Percentiles rank a stretch among this genome's conserved stretches.
Evolutionary conservation across 2,888 invertebrate species (phyloP).

Genomic region (Cremastinae sp.): DNA sequence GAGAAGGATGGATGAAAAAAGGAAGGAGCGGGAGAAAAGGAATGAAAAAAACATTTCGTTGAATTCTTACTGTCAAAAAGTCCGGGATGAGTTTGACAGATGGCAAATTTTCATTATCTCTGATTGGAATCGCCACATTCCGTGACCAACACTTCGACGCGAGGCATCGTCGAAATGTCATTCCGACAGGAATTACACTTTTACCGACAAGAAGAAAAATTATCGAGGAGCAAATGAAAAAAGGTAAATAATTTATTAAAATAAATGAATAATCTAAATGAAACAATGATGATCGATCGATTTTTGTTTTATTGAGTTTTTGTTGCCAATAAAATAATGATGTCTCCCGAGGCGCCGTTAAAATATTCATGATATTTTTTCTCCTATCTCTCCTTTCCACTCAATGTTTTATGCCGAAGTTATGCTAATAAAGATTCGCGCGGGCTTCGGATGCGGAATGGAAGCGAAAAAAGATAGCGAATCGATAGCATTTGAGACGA

Average conservation of each 20-base stretch:
- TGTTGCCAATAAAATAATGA: conserved; percentile 48
- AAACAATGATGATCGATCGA: not conserved
- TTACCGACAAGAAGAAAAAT: not conserved
- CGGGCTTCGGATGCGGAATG: conserved; percentile 4
- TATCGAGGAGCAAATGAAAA: too few species aligned
- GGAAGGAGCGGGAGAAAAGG: conserved; percentile 21
- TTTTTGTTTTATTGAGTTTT: conserved; percentile 5
- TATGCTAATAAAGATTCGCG: conserved; percentile 56
- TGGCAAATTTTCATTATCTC: too few species aligned
- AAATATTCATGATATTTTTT: conserved; percentile 55
- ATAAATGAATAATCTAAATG: not conserved
- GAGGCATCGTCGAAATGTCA: not conserved
- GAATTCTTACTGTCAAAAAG: not conserved
- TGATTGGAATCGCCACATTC: too few species aligned
- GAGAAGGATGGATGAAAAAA: conserved; percentile 2
- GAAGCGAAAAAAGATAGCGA: conserved; percentile 48
- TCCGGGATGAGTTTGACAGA: too few species aligned
- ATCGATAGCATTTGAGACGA: conserved; percentile 53
- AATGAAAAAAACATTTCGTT: not conserved
- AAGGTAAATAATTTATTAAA: not conserved
- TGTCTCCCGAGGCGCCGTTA: conserved; percentile 49
- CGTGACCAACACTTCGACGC: too few species aligned
- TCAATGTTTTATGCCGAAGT: conserved; percentile 55
- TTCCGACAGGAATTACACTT: not conserved
- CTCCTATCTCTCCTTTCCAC: conserved; percentile 38